Conservation (phyloP, 2,797 vertebrate genomes). For the Coregonus sp. region DNA sequence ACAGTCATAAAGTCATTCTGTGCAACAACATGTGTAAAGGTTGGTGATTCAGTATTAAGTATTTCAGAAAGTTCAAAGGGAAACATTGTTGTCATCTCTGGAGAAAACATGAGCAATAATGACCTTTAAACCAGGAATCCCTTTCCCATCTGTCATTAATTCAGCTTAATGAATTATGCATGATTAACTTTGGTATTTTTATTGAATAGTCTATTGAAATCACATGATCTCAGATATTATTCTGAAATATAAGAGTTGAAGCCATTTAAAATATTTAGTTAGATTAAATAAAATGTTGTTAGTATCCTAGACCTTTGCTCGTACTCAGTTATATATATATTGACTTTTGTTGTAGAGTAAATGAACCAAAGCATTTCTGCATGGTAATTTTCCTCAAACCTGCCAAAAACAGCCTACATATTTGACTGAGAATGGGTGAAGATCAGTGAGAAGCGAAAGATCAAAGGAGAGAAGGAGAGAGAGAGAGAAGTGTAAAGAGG, state of each 20-base stretch:
- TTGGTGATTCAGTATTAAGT: not conserved
- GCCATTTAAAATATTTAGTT: slow-evolving; percentile 26
- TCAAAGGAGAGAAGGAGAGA: slow-evolving; percentile 58
- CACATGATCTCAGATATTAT: slow-evolving; percentile 2
- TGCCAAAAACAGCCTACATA: slow-evolving; percentile 78
- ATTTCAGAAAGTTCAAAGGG: not conserved
- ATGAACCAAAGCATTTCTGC: slow-evolving; percentile 71
- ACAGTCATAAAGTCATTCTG: not conserved
- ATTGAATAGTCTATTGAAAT: slow-evolving; percentile 22
- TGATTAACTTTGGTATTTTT: slow-evolving; percentile 13
- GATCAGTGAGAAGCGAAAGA: slow-evolving; percentile 74
- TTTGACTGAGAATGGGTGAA: slow-evolving; percentile 75
- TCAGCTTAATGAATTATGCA: slow-evolving; percentile 21
- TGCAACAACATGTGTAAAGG: not conserved
- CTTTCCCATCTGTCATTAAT: slow-evolving; percentile 1
- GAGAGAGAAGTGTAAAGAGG: slow-evolving; percentile 9
- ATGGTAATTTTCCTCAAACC: slow-evolving; percentile 73
- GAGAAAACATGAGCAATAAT: slow-evolving; percentile 3
- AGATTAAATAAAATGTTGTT: slow-evolving; percentile 41
- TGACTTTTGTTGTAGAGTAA: slow-evolving; percentile 61
- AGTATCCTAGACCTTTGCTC: slow-evolving; percentile 22
- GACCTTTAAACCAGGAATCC: slow-evolving; percentile 8
- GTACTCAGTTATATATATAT: slow-evolving; percentile 29
- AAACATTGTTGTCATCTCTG: not conserved
- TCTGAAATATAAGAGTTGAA: slow-evolving; percentile 17